phyloP scores from a whole-genome alignment of 2,797 vertebrate genomes.

The Discoglossus pictus region DNA sequence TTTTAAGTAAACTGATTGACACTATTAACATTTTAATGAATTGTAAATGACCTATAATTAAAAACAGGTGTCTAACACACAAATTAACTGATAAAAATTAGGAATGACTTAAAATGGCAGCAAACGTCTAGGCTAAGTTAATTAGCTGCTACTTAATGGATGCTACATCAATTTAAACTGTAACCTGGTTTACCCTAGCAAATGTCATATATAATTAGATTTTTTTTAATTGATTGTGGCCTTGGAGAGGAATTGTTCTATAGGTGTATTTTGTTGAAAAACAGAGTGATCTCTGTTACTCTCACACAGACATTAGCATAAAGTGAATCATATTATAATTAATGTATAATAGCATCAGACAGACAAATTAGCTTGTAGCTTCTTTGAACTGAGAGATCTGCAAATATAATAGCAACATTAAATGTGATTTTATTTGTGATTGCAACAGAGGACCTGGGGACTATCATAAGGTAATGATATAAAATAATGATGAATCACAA shows the following conservation, averaged over 20 bases:
- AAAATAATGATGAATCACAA: too few relatives aligned
- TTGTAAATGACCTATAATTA: slow-evolving; percentile 49
- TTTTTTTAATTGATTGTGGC: slow-evolving; percentile 16
- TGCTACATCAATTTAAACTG: slow-evolving; percentile 23
- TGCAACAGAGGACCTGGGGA: too few relatives aligned
- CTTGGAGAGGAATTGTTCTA: neutral
- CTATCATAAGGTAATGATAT: too few relatives aligned
- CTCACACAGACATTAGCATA: too few relatives aligned
- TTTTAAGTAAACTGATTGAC: slow-evolving; percentile 13
- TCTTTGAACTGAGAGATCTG: too few relatives aligned
- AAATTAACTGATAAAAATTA: slow-evolving; percentile 38
- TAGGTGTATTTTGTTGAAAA: neutral
- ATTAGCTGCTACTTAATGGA: slow-evolving; percentile 34
- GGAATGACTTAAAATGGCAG: slow-evolving; percentile 27
- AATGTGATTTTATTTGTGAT: too few relatives aligned
- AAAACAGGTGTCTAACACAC: slow-evolving; percentile 37
- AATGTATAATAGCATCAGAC: too few relatives aligned
- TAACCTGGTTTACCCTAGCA: slow-evolving; percentile 22
- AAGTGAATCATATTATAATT: too few relatives aligned
- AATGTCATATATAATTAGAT: slow-evolving; percentile 21
- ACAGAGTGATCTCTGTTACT: too few relatives aligned
- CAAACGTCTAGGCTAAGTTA: slow-evolving; percentile 23
- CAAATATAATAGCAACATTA: too few relatives aligned
- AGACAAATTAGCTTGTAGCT: too few relatives aligned
- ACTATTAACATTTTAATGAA: slow-evolving; percentile 43